Evolutionary conservation across 2,888 invertebrate genomes (phyloP), one percentile per base, ranked within the genome.

Genomic region (Zygothrica quintamaculata): DNA sequence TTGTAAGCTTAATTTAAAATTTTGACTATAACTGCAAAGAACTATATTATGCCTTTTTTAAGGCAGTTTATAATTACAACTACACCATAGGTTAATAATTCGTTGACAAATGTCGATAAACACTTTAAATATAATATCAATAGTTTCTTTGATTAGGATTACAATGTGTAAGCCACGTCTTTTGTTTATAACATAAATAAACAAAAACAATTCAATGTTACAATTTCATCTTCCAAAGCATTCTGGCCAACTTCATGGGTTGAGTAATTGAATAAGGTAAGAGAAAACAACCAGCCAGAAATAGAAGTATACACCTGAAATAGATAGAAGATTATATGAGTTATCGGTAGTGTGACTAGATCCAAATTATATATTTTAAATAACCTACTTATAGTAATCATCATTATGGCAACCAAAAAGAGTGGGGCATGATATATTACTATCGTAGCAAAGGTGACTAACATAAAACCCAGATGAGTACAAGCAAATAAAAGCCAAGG

Each of bases 301-400:
- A n/a, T 69, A 69, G 6, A 43, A 13, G 33, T 69, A 70, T 8
- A 51, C 2, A 39, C 3, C 70, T 70, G 47, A 3, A 33, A 56
- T 0, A 12, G 18, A 22, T 3, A 22, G n/a, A n/a, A n/a, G n/a
- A n/a, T n/a, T n/a, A n/a, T n/a, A n/a, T n/a, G n/a, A n/a, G n/a
- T n/a, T n/a, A n/a, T n/a, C n/a, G n/a, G n/a, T n/a, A n/a, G n/a
- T n/a, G n/a, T n/a, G n/a, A n/a, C n/a, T n/a, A n/a, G n/a, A n/a
- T n/a, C n/a, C n/a, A n/a, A n/a, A n/a, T n/a, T n/a, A n/a, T n/a
- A n/a, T n/a, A n/a, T n/a, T n/a, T n/a, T n/a, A n/a, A n/a, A n/a
- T 8, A n/a, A 58, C 69, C 58, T 39, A 64, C 69, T 1, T 8
- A 40, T 15, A 3, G 22, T n/a, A 11, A 37, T 0, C 0, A 37